Evolutionary conservation across 2,113 vertebrate species (phyloP), one percentile per base, ranked within the genome.

Genomic region (Tupaia tana): DNA sequence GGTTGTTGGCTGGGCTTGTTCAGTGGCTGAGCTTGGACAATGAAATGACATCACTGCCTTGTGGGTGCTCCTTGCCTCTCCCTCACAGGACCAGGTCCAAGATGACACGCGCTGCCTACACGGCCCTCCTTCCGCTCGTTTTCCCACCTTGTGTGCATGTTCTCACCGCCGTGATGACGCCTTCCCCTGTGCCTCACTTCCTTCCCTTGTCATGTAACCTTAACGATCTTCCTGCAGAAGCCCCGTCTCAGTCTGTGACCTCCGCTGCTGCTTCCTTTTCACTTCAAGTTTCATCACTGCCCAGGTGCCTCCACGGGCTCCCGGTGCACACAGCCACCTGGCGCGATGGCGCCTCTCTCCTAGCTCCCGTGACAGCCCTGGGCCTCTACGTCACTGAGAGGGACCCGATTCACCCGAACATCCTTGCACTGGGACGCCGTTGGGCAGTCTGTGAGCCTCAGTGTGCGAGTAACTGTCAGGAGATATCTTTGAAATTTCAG

Each of bases 111-210:
- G 43, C 43, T 4, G 43, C 43, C 4, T 43, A 43, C 43, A 43
- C 43, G 31, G 4, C 34, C 27, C 63, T 61, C 19, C 77, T 87
- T 67, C n/a, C 25, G 24, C 79, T 16, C 74, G 2, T 22, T 12
- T 10, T 80, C 25, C 27, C 29, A 6, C 61, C 34, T 64, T 54
- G n/a, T 52, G 22, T 52, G 18, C 77, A 52, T 59, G 25, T 73
- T 29, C 20, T 64, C 2, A 29, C 12, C 19, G 7, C n/a, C 54
- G 74, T 0, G 9, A 16, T 10, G 58, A 22, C 0, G 11, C 10
- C 34, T n/a, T 56, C 78, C 61, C 67, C 18, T 12, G 2, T 10
- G 31, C 0, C 24, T n/a, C 18, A 31, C 9, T 1, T 14, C 22
- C 43, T 52, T 31, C 22, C 8, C 10, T 64, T 2, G 22, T 22